Conservation (phyloP, 2,113 vertebrate species). For the Chlorodrepanis virens region DNA sequence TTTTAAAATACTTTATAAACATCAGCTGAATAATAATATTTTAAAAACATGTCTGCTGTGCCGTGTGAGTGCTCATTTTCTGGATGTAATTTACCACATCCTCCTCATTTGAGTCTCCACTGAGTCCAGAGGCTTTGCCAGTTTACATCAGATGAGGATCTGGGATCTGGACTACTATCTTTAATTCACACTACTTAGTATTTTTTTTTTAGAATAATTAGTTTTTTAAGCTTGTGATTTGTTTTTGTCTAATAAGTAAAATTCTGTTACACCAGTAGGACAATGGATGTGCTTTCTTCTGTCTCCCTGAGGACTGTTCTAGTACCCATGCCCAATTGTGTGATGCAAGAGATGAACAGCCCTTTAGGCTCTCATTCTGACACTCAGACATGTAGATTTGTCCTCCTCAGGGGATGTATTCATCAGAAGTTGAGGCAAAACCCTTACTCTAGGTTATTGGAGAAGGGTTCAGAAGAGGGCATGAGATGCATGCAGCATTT, state of each 20-base stretch:
- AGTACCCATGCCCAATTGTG: neutral
- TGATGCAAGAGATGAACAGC: neutral
- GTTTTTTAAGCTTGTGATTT: neutral
- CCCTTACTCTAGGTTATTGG: neutral
- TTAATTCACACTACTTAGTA: neutral
- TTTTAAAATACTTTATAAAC: slow-evolving; percentile 18
- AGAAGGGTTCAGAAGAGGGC: neutral
- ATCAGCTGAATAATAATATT: neutral
- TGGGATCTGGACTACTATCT: neutral
- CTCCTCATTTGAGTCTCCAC: neutral
- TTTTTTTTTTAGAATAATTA: neutral
- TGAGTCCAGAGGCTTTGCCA: neutral
- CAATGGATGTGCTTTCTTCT: neutral
- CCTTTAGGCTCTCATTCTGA: neutral
- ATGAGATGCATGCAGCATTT: neutral
- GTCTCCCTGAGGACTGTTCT: neutral
- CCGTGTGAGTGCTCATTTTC: neutral
- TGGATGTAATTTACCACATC: neutral
- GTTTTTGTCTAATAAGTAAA: neutral
- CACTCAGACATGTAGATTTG: neutral
- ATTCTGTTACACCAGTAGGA: neutral
- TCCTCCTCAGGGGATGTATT: neutral
- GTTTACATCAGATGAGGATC: neutral
- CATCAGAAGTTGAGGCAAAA: neutral
- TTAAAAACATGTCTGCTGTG: neutral